Base-by-base conservation (phyloP, 2,113 vertebrate genomes). In the Polypterus bichir region DNA sequence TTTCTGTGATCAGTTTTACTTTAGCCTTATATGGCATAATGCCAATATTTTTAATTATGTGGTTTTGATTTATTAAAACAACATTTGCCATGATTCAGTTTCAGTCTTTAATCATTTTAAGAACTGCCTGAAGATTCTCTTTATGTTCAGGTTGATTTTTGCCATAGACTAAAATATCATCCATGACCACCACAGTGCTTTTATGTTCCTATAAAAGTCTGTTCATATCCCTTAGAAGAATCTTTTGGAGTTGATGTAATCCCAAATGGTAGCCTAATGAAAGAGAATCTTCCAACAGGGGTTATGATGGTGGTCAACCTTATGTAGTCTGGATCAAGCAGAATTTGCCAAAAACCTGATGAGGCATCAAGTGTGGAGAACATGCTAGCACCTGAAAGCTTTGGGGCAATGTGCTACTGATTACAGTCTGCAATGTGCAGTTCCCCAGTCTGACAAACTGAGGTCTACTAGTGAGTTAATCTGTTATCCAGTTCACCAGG, bases 381-480 rank as follows among this genome's bases (percentile, higher is more conserved):
- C 27, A 27, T 1, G 27, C 27, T 27, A 27, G 27, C 27, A 54
- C 49, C 59, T 60, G 45, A 60, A 45, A 65, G 58, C 48, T 65
- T 4, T 46, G 59, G 54, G 46, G 11, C 46, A 9, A 55, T 60
- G 51, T 60, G 46, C 57, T 64, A 27, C 27, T 27, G 27, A 27
- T 51, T 64, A 52, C 47, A 59, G 57, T 47, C n/a, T 57, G 63
- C 63, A 55, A 9, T 51, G 63, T 48, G 48, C 11, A 59, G 45
- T 48, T 54, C 53, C 63, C 61, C 59, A 49, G 59, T 56, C 59
- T 54, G 55, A 69, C 60, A 59, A 57, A 44, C 27, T 55, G 49
- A 51, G 60, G 27, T 27, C 27, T 27, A 27, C 27, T 2, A 27
- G 27, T 27, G 27, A 27, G 27, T 27, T 27, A 27, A 27, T 27